Evolutionary conservation across 1,140 invertebrate genomes (phyloP), one percentile per base, ranked within the genome.

Genomic region (Achroia grisella): DNA sequence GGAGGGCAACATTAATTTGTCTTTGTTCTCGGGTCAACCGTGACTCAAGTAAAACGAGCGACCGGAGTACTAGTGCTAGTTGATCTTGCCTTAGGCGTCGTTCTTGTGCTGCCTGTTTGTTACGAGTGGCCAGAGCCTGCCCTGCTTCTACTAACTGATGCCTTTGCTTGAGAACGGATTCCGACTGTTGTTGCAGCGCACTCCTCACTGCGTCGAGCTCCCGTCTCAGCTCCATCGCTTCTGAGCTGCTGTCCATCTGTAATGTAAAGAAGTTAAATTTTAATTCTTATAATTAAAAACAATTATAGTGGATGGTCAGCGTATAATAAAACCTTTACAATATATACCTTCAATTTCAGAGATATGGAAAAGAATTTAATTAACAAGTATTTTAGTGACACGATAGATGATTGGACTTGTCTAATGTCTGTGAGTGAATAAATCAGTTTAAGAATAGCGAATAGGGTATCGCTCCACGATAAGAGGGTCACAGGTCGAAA

Each of bases 21-120:
- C 91, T 91, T 62, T 93, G 92, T 69, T 94, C 93, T 61, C 91
- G 89, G n/a, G 89, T 89, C 1, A 93, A 74, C n/a, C 91, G 82
- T 0, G 91, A 90, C 64, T 94, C 92, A 10, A 93, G 87, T 11
- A 91, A 86, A 8, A 93, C 84, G 14, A 94, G 70, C 1, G 92
- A 91, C 9, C 91, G 87, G 2, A 93, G 77, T 10, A 93, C 89
- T 42, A 89, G 86, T 1, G 90, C 89, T 3, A 93, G 85, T 63
- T 92, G 91, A 54, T 90, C 89, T 66, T 92, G 91, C 10, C 90
- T 84, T 1, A 92, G 74, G 0, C 83, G 75, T 37, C 88, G 87
- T 60, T 91, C 90, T 15, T 88, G 88, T 10, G 88, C 86, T 41
- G 89, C 87, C 58, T 88, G 86, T 12, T 87, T 86, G 43, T 90